Conservation (phyloP, 2,113 vertebrate species). For the Pogonocichla stellata region DNA sequence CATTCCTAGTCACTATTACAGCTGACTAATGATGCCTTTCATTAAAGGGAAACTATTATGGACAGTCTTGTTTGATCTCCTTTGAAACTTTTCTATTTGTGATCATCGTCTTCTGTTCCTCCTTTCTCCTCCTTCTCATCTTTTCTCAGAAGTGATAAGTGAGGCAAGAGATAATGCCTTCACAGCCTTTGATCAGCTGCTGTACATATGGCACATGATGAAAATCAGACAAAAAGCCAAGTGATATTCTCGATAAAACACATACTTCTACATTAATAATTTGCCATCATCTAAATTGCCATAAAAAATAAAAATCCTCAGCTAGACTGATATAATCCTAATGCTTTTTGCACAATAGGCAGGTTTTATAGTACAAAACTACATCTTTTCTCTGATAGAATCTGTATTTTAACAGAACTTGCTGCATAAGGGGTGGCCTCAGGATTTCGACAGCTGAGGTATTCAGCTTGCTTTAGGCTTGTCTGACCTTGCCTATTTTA, state of each 20-base stretch:
- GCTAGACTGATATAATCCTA: conserved; percentile 26
- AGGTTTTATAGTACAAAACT: conserved; percentile 50
- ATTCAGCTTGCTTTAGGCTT: conserved; percentile 37
- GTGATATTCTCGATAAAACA: conserved; percentile 43
- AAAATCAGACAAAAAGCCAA: conserved; percentile 57
- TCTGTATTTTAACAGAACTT: conserved; percentile 45
- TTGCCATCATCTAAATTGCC: conserved; percentile 53
- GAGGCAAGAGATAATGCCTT: conserved; percentile 46
- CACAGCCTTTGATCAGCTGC: conserved; percentile 48
- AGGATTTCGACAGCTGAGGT: conserved; percentile 2
- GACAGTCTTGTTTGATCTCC: conserved; percentile 44
- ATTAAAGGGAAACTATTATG: conserved; percentile 36
- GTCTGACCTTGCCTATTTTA: conserved; percentile 30
- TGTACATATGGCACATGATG: conserved; percentile 28
- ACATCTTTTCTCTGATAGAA: conserved; percentile 35
- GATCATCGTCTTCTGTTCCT: conserved; percentile 31
- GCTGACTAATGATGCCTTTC: conserved; percentile 56
- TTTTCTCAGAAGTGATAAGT: conserved; percentile 49
- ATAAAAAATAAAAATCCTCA: background rate
- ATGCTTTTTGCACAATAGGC: conserved; percentile 36
- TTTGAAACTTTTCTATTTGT: conserved; percentile 54
- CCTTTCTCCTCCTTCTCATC: conserved; percentile 42
- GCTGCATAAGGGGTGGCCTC: background rate
- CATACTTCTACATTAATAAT: conserved; percentile 48
- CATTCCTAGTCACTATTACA: conserved; percentile 46